Conservation (phyloP, 2,888 invertebrate species). For the Penaeus monodon region DNA sequence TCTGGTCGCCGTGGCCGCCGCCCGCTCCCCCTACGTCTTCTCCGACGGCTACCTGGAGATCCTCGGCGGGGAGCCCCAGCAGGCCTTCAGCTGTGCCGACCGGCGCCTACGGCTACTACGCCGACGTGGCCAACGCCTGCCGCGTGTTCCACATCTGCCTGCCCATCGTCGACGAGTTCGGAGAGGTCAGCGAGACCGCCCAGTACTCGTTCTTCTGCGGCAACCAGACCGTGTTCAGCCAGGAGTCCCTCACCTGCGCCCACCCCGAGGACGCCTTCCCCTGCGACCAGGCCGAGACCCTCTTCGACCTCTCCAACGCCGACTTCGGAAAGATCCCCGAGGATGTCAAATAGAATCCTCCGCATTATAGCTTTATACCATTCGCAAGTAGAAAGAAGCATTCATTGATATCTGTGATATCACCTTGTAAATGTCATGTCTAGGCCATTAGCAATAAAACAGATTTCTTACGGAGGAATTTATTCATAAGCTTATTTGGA, state of each 20-base stretch:
- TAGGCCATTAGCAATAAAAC: too few relatives aligned
- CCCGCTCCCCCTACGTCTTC: conserved; percentile 42
- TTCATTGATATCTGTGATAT: too few relatives aligned
- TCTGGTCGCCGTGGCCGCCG: conserved; percentile 38
- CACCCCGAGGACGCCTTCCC: conserved; percentile 65
- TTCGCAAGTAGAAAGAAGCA: too few relatives aligned
- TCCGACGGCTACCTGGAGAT: conserved; percentile 58
- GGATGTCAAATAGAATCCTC: background rate
- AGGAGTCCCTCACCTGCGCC: conserved; percentile 66
- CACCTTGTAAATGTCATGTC: too few relatives aligned
- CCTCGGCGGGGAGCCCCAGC: conserved; percentile 44
- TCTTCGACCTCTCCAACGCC: conserved; percentile 66
- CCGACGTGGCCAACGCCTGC: conserved; percentile 66
- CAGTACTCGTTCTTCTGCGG: conserved; percentile 67
- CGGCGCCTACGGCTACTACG: conserved; percentile 66
- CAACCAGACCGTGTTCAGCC: conserved; percentile 67
- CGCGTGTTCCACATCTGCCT: conserved; percentile 66
- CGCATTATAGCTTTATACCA: too few relatives aligned
- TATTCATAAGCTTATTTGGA: too few relatives aligned
- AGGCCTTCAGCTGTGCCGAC: conserved; percentile 64
- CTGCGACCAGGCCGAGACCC: conserved; percentile 65
- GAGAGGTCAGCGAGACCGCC: conserved; percentile 52
- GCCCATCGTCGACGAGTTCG: conserved; percentile 63
- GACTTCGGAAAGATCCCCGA: conserved; percentile 64
- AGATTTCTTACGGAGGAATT: too few relatives aligned